These are phyloP conservation scores for Bubo scandiacus DNA, from an alignment of 2,113 vertebrate genomes.

Conservation along the genomic window DNA sequence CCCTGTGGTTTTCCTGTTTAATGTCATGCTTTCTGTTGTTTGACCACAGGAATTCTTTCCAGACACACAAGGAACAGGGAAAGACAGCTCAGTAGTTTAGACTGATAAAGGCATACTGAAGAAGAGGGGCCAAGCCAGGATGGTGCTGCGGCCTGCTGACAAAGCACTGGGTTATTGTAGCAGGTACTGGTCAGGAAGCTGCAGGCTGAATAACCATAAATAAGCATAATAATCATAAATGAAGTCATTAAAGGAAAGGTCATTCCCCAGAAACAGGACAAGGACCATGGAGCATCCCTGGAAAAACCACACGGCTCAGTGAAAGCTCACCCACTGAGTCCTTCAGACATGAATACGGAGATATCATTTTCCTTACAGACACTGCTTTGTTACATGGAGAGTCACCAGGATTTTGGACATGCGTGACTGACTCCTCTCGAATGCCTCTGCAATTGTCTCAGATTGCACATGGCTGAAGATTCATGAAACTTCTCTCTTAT, in stretches of 20 bases:
- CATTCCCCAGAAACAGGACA: not conserved
- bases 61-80: not conserved
- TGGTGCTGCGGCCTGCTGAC: not conserved
- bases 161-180: not conserved
- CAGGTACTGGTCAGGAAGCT: not conserved
- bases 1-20: not conserved
- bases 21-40: not conserved
- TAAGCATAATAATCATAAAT: not conserved
- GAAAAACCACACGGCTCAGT: not conserved
- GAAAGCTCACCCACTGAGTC: not conserved
- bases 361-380: fast-evolving
- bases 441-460: not conserved
- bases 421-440: not conserved
- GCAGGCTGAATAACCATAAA: not conserved
- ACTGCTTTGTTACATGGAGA: not conserved
- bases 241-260: not conserved
- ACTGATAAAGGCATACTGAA: not conserved
- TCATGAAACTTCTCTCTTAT: not conserved
- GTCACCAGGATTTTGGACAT: not conserved
- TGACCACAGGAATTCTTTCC: not conserved
- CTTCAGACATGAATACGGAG: not conserved
- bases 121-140: not conserved
- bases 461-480: not conserved
- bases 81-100: not conserved
- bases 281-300: fast-evolving